These are phyloP conservation scores for Xenopus laevis DNA, from an alignment of 2,113 vertebrate genomes.

Conservation along the genomic window DNA sequence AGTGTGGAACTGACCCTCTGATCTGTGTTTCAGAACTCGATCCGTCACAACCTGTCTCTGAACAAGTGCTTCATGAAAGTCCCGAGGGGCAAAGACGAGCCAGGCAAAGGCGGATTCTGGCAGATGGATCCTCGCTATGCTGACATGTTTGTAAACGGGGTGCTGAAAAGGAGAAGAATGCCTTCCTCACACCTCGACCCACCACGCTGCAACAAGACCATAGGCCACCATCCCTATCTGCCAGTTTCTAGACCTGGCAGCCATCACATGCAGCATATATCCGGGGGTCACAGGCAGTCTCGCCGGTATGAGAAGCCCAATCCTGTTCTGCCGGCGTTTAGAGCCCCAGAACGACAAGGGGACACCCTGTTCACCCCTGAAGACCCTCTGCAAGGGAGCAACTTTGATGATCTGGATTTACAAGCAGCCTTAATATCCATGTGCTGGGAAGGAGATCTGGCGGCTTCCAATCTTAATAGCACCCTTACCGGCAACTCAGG, in stretches of 20 bases:
- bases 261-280: constrained; percentile 15
- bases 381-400: constrained; percentile 66
- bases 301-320: constrained; percentile 51
- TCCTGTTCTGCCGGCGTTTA: constrained; percentile 60
- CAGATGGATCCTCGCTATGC: constrained; percentile 78
- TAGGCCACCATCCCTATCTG: background rate
- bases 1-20: background rate
- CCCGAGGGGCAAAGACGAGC: constrained; percentile 85
- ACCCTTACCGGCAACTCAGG: background rate
- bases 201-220: constrained; percentile 59
- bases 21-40: constrained; percentile 76
- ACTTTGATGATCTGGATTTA: constrained; percentile 77
- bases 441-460: constrained; percentile 64
- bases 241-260: background rate
- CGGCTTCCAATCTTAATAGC: constrained; percentile 51
- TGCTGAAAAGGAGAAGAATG: constrained; percentile 73
- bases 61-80: constrained; percentile 95
- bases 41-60: constrained; percentile 88
- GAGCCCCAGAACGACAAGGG: constrained; percentile 67
- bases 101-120: constrained; percentile 88
- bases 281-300: constrained; percentile 61
- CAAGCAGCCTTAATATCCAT: constrained; percentile 70
- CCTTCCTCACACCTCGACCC: constrained; percentile 63
- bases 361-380: constrained; percentile 71
- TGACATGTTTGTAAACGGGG: constrained; percentile 75